Percentiles rank a stretch among this genome's conserved stretches.
Evolutionary conservation across 2,888 invertebrate species (phyloP).

Genomic region (Cheilosia grossa): DNA sequence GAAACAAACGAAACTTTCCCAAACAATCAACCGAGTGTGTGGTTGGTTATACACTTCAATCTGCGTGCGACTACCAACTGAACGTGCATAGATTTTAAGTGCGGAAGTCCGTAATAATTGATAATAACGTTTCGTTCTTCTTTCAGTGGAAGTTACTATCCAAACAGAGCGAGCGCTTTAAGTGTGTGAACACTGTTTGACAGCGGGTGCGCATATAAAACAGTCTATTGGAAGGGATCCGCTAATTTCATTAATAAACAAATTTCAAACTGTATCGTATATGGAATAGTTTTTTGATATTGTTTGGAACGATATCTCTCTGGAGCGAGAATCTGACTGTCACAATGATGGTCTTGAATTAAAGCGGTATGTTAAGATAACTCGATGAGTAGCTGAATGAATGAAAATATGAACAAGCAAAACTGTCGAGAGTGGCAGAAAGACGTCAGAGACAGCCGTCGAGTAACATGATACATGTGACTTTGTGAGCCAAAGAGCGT

Average conservation of each 20-base stretch:
- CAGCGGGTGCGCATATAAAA: not conserved
- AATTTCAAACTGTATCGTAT: not conserved
- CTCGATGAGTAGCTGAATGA: no score
- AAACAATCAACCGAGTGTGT: constrained; percentile 13
- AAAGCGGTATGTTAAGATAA: no score
- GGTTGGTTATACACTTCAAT: constrained; percentile 1
- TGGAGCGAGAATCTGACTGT: no score
- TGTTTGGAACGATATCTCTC: not conserved
- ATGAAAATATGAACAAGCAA: no score
- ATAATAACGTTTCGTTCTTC: constrained; percentile 45
- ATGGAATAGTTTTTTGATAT: constrained; percentile 3
- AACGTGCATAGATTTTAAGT: constrained; percentile 48
- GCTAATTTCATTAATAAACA: constrained; percentile 24
- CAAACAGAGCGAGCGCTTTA: constrained; percentile 9
- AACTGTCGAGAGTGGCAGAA: no score
- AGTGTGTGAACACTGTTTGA: constrained; percentile 40
- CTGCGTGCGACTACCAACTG: not conserved
- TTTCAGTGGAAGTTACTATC: constrained; percentile 2
- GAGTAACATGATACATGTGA: no score
- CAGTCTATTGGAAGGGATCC: not conserved
- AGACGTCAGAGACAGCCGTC: no score
- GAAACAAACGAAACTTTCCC: constrained; percentile 17
- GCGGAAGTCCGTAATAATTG: constrained; percentile 71
- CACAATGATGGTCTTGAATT: no score
- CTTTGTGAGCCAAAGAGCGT: no score